Base-by-base conservation (phyloP, 1,140 invertebrate genomes). In the Acyrthosiphon pisum region DNA sequence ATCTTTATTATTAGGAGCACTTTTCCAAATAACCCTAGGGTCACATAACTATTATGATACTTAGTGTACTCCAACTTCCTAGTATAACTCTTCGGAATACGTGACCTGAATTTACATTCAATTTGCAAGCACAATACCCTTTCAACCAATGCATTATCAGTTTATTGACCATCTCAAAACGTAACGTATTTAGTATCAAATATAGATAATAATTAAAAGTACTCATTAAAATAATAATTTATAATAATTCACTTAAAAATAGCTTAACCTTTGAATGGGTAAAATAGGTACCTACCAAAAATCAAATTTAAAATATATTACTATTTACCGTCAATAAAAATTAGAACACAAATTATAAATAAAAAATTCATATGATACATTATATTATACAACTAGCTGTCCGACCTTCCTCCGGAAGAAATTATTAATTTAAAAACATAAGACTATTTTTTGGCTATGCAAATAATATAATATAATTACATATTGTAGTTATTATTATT, bases 21-120 rank as follows among this genome's bases (percentile, higher is more conserved):
- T 86, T 46, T 41, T 30, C 23, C 2, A 26, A 86, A 86, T 86
- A 30, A n/a, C 41, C 83, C 83, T 86, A 26, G 41, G 83, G 83
- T 86, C 83, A 44, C 41, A 86, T 86, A 86, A 86, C 23, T 44
- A 86, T 41, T 44, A 86, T 30, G 35, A 86, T 86, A 44, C n/a
- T 76, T 76, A 86, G 26, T 44, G 23, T 37, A 11, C 44, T 41
- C 20, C 7, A 23, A 46, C 83, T 86, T 46, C 41, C 26, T 86
- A 86, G 23, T 44, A 41, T 84, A 44, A 84, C 83, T 41, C 41
- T 26, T 26, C 41, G 6, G 41, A 41, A 22, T 86, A 86, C 83
- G 41, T 86, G 83, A 86, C 83, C 41, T 46, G 41, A 86, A 46
- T 86, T 6, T 44, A 44, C 3, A 41, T 76, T 76, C 30, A 76